phyloP scores from a whole-genome alignment of 2,888 invertebrate genomes.

The Drosophila kuntzei region DNA sequence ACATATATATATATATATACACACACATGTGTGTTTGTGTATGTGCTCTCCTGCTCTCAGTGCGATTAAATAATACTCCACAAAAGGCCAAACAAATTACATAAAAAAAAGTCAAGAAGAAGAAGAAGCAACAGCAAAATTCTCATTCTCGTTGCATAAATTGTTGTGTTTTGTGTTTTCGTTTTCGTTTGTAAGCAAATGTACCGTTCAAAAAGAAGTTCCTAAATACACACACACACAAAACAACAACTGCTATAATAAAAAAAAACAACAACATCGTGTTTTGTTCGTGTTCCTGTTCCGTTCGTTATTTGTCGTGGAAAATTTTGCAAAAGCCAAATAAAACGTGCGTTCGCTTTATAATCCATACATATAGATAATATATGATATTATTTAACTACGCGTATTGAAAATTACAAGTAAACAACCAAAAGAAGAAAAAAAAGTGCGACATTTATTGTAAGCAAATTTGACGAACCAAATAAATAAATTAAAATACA shows the following conservation, averaged over 20 bases:
- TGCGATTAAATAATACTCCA: conserved; percentile 79
- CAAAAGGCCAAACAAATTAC: conserved; percentile 78
- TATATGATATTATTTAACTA: not conserved
- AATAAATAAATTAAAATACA: conserved; percentile 50
- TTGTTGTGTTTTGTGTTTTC: conserved; percentile 59
- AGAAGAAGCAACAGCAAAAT: conserved; percentile 35
- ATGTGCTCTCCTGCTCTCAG: conserved; percentile 49
- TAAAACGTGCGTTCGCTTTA: conserved; percentile 27
- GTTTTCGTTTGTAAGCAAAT: conserved; percentile 49
- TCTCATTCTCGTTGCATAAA: conserved; percentile 52
- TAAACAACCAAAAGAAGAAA: conserved; percentile 3
- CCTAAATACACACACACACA: conserved; percentile 48
- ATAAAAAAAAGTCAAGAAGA: conserved; percentile 53
- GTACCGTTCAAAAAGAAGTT: conserved; percentile 53
- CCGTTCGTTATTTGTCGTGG: conserved; percentile 34
- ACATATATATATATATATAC: conserved; percentile 31
- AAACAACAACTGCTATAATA: conserved; percentile 20
- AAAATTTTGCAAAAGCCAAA: conserved; percentile 52
- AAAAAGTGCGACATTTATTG: conserved; percentile 37
- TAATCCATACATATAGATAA: conserved; percentile 12
- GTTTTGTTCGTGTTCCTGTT: conserved; percentile 49
- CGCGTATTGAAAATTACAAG: conserved; percentile 23
- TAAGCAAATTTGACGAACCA: conserved; percentile 38
- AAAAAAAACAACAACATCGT: conserved; percentile 32
- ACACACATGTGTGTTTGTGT: conserved; percentile 39